phyloP scores from a whole-genome alignment of 2,888 invertebrate species.

The Mesorhabditis spiculigera region DNA sequence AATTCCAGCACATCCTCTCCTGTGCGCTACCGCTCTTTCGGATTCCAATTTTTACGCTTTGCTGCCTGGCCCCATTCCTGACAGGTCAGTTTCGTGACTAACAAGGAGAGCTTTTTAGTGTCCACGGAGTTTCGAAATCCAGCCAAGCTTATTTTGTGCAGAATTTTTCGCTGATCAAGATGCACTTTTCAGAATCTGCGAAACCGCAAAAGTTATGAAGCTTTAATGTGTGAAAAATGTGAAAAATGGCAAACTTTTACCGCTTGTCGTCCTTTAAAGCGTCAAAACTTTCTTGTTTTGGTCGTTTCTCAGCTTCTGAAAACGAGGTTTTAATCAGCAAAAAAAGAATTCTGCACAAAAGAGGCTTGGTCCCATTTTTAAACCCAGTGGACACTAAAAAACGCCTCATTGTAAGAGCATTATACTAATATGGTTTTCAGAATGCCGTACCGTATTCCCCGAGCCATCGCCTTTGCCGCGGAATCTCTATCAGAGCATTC shows the following conservation, averaged over 20 bases:
- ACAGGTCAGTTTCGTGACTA: slow-evolving; percentile 8
- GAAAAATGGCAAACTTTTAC: too few species aligned
- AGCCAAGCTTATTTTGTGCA: too few species aligned
- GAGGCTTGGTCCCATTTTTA: too few species aligned
- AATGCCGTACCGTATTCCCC: slow-evolving; percentile 49
- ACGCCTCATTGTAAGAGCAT: too few species aligned
- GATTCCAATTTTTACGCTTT: slow-evolving; percentile 50
- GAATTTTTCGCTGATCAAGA: not conserved
- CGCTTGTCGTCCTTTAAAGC: too few species aligned
- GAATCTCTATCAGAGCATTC: slow-evolving; percentile 46
- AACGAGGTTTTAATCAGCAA: too few species aligned
- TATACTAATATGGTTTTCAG: slow-evolving; percentile 3
- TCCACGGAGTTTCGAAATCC: too few species aligned
- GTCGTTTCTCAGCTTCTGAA: too few species aligned
- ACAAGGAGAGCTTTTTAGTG: too few species aligned
- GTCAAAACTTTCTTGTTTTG: too few species aligned
- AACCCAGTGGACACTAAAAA: too few species aligned
- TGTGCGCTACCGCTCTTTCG: slow-evolving; percentile 56
- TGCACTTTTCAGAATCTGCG: not conserved
- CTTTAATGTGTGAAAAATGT: not conserved
- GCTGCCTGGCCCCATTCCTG: slow-evolving; percentile 50
- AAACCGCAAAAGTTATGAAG: not conserved
- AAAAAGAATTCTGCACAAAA: too few species aligned
- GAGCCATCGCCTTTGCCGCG: slow-evolving; percentile 52
- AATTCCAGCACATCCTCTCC: slow-evolving; percentile 43